phyloP scores from a whole-genome alignment of 2,797 vertebrate genomes.

The Galago senegalensis region DNA sequence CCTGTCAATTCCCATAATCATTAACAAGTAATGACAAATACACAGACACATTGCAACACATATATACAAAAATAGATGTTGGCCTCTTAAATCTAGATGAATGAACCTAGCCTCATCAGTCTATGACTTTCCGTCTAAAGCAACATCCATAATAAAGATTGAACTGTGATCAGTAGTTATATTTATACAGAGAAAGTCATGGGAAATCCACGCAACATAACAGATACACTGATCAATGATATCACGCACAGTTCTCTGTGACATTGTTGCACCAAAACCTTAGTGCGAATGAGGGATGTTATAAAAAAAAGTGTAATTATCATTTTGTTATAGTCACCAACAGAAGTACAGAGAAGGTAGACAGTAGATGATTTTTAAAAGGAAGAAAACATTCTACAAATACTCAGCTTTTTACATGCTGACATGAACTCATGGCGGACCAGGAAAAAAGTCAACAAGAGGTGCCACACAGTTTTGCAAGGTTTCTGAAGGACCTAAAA shows the following conservation, averaged over 20 bases:
- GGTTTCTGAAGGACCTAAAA: neutral
- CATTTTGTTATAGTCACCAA: neutral
- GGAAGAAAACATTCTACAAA: neutral
- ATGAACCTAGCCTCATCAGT: neutral
- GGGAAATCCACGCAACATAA: neutral
- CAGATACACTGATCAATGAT: neutral
- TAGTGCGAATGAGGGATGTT: neutral
- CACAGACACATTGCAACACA: neutral
- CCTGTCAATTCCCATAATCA: neutral
- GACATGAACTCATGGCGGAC: neutral
- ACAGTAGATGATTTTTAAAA: conserved; percentile 5
- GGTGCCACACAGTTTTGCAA: neutral
- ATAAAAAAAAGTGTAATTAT: neutral
- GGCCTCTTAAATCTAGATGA: neutral
- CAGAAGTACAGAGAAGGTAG: neutral
- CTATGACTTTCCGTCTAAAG: neutral
- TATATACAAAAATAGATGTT: neutral
- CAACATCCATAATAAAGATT: neutral
- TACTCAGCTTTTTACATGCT: neutral
- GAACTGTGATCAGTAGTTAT: neutral
- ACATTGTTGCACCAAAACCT: neutral
- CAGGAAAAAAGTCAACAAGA: neutral
- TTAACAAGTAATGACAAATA: neutral
- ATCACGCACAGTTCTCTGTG: no score
- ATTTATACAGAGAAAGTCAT: neutral